Conservation (phyloP, 1,140 invertebrate species). For the Daktulosphaira vitifoliae region DNA sequence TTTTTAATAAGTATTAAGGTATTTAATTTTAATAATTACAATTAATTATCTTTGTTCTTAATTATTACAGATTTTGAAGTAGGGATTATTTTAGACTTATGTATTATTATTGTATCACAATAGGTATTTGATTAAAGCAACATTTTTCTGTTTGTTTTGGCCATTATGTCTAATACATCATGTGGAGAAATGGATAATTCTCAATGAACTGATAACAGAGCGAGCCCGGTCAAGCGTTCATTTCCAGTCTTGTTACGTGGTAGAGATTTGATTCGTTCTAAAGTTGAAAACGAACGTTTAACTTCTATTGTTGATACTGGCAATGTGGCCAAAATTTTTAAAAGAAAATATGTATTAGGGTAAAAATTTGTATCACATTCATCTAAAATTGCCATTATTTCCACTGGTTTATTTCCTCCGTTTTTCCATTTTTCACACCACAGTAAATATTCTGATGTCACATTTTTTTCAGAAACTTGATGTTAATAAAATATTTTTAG, state of each 20-base stretch:
- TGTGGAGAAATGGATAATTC: neutral
- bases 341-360: neutral
- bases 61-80: neutral
- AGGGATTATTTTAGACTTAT: neutral
- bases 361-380: neutral
- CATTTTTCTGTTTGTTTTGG: neutral
- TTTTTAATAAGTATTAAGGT: no score
- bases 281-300: neutral
- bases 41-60: neutral
- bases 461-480: neutral
- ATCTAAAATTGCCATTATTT: neutral
- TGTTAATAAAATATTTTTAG: neutral
- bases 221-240: neutral
- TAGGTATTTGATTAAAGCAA: neutral
- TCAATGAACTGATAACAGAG: neutral
- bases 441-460: neutral
- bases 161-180: neutral
- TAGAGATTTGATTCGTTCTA: neutral
- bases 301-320: neutral
- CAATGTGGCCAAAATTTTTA: no score
- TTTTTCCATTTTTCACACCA: slow-evolving; percentile 1
- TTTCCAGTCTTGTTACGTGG: neutral
- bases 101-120: neutral
- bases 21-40: neutral
- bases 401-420: neutral